Evolutionary conservation across 1,140 invertebrate genomes (phyloP).

Genomic region (Andricus grossulariae): DNA sequence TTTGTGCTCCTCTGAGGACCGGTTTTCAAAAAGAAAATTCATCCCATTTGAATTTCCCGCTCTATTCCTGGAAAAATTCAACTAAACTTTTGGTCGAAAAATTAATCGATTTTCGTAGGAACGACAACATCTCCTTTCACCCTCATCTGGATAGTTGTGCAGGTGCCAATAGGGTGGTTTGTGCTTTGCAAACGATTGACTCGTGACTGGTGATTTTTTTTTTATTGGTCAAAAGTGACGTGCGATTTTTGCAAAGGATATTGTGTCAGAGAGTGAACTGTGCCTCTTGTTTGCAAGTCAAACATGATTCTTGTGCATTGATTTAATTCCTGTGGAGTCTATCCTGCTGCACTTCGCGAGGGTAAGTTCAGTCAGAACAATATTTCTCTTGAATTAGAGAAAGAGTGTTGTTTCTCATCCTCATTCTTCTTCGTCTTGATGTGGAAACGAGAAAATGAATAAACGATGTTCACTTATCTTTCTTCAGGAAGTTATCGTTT

Average conservation of each 20-base stretch:
- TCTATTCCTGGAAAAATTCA: too few relatives aligned
- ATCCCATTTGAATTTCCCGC: neutral
- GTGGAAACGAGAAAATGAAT: too few relatives aligned
- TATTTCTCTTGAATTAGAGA: too few relatives aligned
- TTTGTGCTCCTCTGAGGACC: neutral
- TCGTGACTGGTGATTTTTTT: conserved; percentile 37
- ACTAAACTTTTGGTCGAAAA: too few relatives aligned
- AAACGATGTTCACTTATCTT: too few relatives aligned
- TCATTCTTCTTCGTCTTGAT: neutral
- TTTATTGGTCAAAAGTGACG: conserved; percentile 25
- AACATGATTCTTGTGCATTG: conserved; percentile 64
- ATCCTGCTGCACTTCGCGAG: conserved; percentile 9
- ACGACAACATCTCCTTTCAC: too few relatives aligned
- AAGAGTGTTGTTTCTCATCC: neutral
- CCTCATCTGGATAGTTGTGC: too few relatives aligned
- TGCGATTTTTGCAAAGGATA: conserved; percentile 15
- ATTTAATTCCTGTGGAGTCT: conserved; percentile 42
- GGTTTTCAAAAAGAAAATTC: neutral
- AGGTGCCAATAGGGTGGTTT: too few relatives aligned
- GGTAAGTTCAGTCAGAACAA: neutral
- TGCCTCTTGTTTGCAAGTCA: conserved; percentile 61
- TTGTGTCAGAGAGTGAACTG: conserved; percentile 19
- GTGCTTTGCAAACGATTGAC: too few relatives aligned
- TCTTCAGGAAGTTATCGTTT: too few relatives aligned
- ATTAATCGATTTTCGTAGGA: too few relatives aligned